phyloP scores from a whole-genome alignment of 2,113 vertebrate species.

The Mesoclemmys tuberculata region DNA sequence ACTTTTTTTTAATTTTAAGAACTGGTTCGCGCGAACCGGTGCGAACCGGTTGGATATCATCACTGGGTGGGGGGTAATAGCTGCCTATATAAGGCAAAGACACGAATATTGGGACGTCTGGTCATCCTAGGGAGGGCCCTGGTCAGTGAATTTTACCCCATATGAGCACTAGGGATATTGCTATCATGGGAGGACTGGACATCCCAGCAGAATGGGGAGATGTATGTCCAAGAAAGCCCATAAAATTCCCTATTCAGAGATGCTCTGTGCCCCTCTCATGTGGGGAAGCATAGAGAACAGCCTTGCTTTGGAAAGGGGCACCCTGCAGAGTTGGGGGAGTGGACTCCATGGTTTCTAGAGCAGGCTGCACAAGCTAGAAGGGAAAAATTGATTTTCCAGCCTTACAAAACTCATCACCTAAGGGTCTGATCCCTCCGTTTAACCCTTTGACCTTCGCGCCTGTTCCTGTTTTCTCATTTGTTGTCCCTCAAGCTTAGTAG shows the following conservation, averaged over 20 bases:
- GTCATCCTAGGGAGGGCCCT: background rate
- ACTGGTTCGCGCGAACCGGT: no score
- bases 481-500: no score
- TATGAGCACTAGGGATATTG: background rate
- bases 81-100: no score
- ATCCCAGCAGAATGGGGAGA: no score
- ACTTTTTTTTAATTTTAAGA: no score
- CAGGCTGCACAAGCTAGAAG: background rate
- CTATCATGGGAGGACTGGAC: background rate
- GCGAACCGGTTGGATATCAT: no score
- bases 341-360: background rate
- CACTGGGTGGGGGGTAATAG: no score
- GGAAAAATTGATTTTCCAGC: background rate
- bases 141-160: background rate
- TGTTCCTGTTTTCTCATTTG: no score
- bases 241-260: background rate
- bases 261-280: background rate
- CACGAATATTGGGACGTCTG: no score
- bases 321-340: background rate
- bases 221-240: background rate
- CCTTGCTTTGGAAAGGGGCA: background rate
- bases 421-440: no score
- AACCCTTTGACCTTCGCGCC: no score
- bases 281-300: background rate
- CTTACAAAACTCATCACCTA: background rate